These are phyloP conservation scores for Chironomus tentans DNA, from an alignment of 2,888 invertebrate species.

Conservation along the genomic window DNA sequence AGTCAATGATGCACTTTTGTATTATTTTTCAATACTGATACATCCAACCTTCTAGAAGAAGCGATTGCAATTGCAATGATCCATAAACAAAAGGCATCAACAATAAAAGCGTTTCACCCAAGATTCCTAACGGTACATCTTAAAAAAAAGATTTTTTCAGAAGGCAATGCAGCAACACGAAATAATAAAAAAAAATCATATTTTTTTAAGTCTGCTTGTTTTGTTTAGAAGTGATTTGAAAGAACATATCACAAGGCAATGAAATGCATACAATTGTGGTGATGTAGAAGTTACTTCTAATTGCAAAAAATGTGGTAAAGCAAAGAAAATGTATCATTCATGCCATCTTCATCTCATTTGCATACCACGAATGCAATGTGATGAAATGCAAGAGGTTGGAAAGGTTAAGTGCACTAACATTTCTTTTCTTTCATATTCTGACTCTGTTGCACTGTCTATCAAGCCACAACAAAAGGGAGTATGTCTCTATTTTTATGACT, in stretches of 20 bases:
- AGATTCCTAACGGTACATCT: not conserved
- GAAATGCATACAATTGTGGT: not conserved
- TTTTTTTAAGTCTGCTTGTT: no score
- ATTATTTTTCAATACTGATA: not conserved
- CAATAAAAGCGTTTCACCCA: not conserved
- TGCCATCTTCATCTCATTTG: not conserved
- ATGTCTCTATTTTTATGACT: no score
- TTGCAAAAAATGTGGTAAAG: not conserved
- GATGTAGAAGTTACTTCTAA: not conserved
- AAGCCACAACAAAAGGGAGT: no score
- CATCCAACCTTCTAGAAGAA: not conserved
- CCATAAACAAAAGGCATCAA: constrained; percentile 4
- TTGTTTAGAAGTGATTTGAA: not conserved
- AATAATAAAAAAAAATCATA: no score
- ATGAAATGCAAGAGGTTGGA: not conserved
- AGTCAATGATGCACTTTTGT: not conserved
- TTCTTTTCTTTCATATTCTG: not conserved
- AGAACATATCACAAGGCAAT: not conserved
- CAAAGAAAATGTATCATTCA: not conserved
- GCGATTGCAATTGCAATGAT: constrained; percentile 1
- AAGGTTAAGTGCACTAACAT: not conserved
- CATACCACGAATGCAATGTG: constrained; percentile 1
- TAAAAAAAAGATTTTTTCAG: no score
- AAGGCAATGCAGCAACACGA: no score
- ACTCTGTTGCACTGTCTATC: no score